A percentile compares a stretch with the other conserved stretches of the same genome.
Evolutionary conservation across 2,113 vertebrate species (phyloP).

Genomic region (Lampris megalopsis): DNA sequence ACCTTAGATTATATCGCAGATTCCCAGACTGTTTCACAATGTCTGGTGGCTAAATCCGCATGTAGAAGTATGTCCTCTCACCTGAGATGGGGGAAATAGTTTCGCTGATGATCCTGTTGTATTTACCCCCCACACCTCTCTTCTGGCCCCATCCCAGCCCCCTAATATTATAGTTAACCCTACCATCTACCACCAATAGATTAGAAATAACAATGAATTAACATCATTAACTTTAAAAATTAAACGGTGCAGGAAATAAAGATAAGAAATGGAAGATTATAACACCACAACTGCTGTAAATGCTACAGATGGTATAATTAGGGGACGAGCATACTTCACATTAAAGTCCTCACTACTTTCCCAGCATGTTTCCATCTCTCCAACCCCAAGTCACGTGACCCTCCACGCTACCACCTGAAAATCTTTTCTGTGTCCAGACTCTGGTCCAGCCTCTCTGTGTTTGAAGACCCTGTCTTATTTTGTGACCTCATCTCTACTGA

Average conservation of each 20-base stretch:
- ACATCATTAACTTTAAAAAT: too few relatives aligned
- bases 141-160: slow-evolving; percentile 5
- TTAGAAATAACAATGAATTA: too few relatives aligned
- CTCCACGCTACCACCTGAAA: slow-evolving; percentile 49
- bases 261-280: too few relatives aligned
- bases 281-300: too few relatives aligned
- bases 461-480: slow-evolving; percentile 54
- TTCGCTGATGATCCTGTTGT: not conserved
- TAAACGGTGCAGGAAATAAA: too few relatives aligned
- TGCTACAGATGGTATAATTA: too few relatives aligned
- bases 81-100: not conserved
- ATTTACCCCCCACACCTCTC: not conserved
- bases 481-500: slow-evolving; percentile 60
- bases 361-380: not conserved
- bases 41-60: not conserved
- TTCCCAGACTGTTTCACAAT: slow-evolving; percentile 8
- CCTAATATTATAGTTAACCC: slow-evolving; percentile 40
- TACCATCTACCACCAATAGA: slow-evolving; percentile 9
- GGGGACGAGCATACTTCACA: too few relatives aligned
- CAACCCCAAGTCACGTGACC: slow-evolving; percentile 2
- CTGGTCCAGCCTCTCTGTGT: slow-evolving; percentile 37
- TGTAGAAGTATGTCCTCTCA: not conserved
- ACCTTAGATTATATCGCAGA: not conserved
- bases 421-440: slow-evolving; percentile 39
- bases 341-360: too few relatives aligned